Base-by-base conservation (phyloP, 2,797 vertebrate species). In the Halcyon chelicuti region DNA sequence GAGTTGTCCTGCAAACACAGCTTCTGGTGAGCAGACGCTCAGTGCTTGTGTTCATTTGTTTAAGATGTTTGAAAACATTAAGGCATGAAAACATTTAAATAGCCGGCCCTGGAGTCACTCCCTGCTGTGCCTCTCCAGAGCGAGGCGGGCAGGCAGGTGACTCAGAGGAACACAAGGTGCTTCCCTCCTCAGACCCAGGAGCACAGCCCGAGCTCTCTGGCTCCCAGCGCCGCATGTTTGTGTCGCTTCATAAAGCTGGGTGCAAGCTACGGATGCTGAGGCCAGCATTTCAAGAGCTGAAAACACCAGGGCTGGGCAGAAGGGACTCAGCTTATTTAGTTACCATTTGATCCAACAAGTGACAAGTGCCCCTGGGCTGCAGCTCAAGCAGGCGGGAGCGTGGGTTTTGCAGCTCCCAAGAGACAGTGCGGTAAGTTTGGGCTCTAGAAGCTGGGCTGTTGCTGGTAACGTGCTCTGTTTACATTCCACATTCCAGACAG, bases 401-500 rank as follows among this genome's bases (percentile, higher is more conserved):
- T 26, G 85, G 83, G 65, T 15, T 77, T 72, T 39, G 86, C 58
- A 73, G 70, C 66, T 96, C 88, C 67, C n/a, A 1, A 14, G 85
- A 52, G 77, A 29, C 82, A 29, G 70, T 5, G 0, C 1, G 1
- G 82, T 28, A 6, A 8, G 15, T 28, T 66, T 81, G 89, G 78
- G 80, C 46, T 74, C 15, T 20, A 46, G 84, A 25, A 86, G 85
- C 92, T 0, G 20, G 70, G 79, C 86, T 94, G 90, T 86, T 93
- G 91, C 93, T 96, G 63, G 89, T 91, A 96, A 92, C 93, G 47
- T 14, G 2, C 58, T 65, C 54, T 93, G 93, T 96, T 97, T 95
- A 90, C 96, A 94, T 96, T 95, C 90, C 93, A 94, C 96, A 82
- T 97, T 94, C 95, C 96, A 86, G 82, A 86, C 72, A 14, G 88